Base-by-base conservation (phyloP, 1,140 invertebrate species). In the Hyles euphorbiae region DNA sequence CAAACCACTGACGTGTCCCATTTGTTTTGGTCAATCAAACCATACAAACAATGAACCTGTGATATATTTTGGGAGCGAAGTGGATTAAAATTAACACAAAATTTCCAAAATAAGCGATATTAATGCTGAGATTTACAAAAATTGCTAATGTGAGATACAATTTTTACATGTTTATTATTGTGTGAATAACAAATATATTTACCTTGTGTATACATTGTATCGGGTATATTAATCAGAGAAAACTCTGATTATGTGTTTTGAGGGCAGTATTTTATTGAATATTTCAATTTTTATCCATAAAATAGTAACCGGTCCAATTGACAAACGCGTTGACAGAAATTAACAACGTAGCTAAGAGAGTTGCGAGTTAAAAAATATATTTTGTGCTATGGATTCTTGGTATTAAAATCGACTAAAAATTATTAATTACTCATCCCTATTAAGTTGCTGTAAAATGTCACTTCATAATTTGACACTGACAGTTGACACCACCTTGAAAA, bases 1-100 rank as follows among this genome's bases (percentile, higher is more conserved):
- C 22, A 10, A n/a, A 65, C 68, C 59, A 76, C 66, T 85, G 82
- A 85, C 82, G 82, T 85, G 82, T 81, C 82, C 76, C 56, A 75
- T 43, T 56, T 49, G 60, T 68, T 57, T 56, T 44, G 51, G 8
- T 40, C 4, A 5, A 40, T 8, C 4, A 40, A 40, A 5, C 4
- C 36, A 8, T 40, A 40, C 36, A 8, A 40, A 40, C 36, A 40
- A 40, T 8, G 8, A 40, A 5, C 5, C 36, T 40, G 36, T 8
- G 36, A 5, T 40, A 5, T 5, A 1, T 40, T 40, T 5, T 40
- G 22, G 22, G 22, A 22, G 22, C 22, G 22, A 22, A 22, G 22
- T 22, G 22, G 22, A 22, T 22, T 22, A 22, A 22, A 22, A 22
- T 22, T 22, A 22, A 22, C 22, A 22, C 22, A 22, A 22, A 22